Evolutionary conservation across 2,888 invertebrate species (phyloP).

Genomic region (Tethea ocularis): DNA sequence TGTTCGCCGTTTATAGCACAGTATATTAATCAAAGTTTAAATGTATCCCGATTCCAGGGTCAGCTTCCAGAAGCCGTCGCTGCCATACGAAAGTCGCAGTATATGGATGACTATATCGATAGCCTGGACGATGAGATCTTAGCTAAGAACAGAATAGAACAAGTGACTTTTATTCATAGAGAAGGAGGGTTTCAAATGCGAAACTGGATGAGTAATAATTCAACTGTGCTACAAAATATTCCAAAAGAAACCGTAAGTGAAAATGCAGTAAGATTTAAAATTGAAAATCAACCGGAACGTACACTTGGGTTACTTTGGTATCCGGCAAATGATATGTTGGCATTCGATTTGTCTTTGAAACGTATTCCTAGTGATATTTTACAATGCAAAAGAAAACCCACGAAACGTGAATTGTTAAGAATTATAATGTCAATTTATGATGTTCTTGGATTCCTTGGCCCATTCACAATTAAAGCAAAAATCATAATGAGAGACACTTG

Average conservation of each 20-base stretch:
- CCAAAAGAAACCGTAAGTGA: constrained; percentile 15
- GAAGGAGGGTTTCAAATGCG: constrained; percentile 21
- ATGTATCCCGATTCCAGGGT: constrained; percentile 14
- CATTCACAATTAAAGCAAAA: constrained; percentile 20
- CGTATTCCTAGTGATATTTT: constrained; percentile 3
- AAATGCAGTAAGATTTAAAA: constrained; percentile 15
- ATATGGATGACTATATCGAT: constrained; percentile 22
- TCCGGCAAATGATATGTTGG: not conserved
- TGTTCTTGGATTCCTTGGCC: constrained; percentile 19
- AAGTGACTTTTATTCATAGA: constrained; percentile 16
- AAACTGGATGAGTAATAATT: constrained; percentile 19
- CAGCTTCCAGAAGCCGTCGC: constrained; percentile 14
- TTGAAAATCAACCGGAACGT: constrained; percentile 17
- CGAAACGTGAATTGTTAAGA: constrained; percentile 19
- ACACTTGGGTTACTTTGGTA: not conserved
- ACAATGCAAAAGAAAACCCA: constrained; percentile 10
- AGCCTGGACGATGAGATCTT: constrained; percentile 11
- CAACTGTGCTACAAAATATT: constrained; percentile 6
- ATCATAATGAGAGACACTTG: constrained; percentile 22
- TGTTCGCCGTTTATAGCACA: constrained; percentile 19
- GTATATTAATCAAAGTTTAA: constrained; percentile 17
- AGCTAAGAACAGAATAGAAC: constrained; percentile 6
- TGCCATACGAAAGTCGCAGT: constrained; percentile 17
- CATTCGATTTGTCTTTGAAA: not conserved
- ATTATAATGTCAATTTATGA: constrained; percentile 24